Base-by-base conservation (phyloP, 2,888 invertebrate species). In the Cantharis lateralis region DNA sequence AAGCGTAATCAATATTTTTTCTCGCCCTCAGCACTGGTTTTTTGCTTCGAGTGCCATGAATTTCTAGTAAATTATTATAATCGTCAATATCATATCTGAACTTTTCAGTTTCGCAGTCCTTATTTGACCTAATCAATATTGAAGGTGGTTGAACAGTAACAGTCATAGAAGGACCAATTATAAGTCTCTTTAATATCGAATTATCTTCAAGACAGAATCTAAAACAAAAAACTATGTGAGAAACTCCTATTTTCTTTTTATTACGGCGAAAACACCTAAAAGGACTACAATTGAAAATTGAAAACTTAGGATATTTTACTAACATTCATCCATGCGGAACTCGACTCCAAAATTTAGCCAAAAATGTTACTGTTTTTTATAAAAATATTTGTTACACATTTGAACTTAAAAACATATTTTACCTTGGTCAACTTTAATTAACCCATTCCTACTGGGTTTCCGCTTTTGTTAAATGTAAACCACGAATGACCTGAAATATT, bases 81-180 rank as follows among this genome's bases (percentile, higher is more conserved):
- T 76, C 72, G 4, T 63, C 62, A 20, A 76, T 69, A n/a, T 62
- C 72, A n/a, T 72, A 72, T 13, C 62, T 11, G 16, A 61, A 62
- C 62, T 71, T 68, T 7, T 68, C 61, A 11, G 18, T 32, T 62
- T 18, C 28, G 18, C 24, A 28, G 11, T 15, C 15, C n/a, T 69
- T 20, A 24, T 69, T 62, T 20, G 18, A 15, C n/a, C 13, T 62
- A 15, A 15, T 63, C 16, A 62, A 28, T 5, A 68, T 73, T 5
- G 61, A 32, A 26, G 18, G 62, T 26, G 72, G 75, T 66, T 72
- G 75, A 28, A 79, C 28, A 11, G 79, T 79, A 18, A 79, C 75
- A 26, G 72, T 72, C 77, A 79, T 74, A 26, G 79, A 79, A 18
- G 79, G 79, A 15, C 79, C 76, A 68, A 77, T 48, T 24, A 79